These are phyloP conservation scores for Lates japonicus DNA, from an alignment of 2,797 vertebrate genomes.

Conservation along the genomic window DNA sequence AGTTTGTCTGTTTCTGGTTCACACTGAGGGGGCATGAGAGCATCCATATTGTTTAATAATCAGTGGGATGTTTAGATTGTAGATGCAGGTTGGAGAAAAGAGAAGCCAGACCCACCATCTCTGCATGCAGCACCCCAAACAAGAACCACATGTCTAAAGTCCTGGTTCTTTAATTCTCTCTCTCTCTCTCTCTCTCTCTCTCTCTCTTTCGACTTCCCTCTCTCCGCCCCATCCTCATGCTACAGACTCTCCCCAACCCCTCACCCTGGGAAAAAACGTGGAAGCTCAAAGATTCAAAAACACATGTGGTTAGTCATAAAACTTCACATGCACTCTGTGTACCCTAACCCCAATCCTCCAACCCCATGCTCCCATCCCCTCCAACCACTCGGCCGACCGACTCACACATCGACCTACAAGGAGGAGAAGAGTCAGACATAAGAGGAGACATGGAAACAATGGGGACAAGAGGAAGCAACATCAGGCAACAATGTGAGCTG, in stretches of 20 bases:
- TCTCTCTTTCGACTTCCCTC: slow-evolving; percentile 59
- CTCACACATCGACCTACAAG: slow-evolving; percentile 59
- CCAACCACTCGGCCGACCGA: slow-evolving; percentile 40
- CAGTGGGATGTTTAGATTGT: slow-evolving; percentile 82
- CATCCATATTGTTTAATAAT: slow-evolving; percentile 79
- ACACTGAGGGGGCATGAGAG: slow-evolving; percentile 53
- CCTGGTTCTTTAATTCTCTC: slow-evolving; percentile 50
- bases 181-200: no score
- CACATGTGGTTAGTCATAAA: slow-evolving; percentile 87
- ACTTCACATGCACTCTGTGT: slow-evolving; percentile 81
- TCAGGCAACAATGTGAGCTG: slow-evolving; percentile 76
- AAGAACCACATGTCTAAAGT: slow-evolving; percentile 83
- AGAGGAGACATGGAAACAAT: slow-evolving; percentile 76
- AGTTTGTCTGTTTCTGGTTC: slow-evolving; percentile 68
- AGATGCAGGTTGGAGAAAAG: slow-evolving; percentile 75
- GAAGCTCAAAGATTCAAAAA: slow-evolving; percentile 81
- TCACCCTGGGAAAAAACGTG: slow-evolving; percentile 79
- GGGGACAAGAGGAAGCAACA: slow-evolving; percentile 75
- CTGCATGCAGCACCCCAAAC: slow-evolving; percentile 79
- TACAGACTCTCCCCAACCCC: slow-evolving; percentile 65
- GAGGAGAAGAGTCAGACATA: slow-evolving; percentile 67
- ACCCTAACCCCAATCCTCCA: slow-evolving; percentile 51
- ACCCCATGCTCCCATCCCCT: slow-evolving; percentile 43
- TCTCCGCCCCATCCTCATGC: slow-evolving; percentile 65
- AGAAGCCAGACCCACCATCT: slow-evolving; percentile 78